phyloP scores from a whole-genome alignment of 2,888 invertebrate species.

The Ormyrus rosae region DNA sequence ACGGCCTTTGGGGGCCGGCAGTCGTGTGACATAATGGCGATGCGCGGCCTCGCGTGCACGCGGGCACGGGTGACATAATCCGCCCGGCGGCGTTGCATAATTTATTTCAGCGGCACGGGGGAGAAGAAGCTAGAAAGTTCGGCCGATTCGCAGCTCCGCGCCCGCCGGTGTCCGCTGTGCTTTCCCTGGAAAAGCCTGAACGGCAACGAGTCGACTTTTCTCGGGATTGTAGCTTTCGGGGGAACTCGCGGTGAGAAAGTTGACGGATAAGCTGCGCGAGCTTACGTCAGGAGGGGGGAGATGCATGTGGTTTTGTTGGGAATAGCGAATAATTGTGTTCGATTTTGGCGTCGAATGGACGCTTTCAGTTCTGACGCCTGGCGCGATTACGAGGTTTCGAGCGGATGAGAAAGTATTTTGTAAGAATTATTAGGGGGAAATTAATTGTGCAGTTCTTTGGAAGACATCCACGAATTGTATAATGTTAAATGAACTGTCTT shows the following conservation, averaged over 20 bases:
- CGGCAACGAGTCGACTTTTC: too few species aligned
- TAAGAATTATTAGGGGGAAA: too few species aligned
- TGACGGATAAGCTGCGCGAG: background rate
- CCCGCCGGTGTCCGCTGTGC: background rate
- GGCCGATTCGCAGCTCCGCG: background rate
- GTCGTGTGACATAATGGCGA: conserved; percentile 30
- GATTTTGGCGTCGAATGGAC: too few species aligned
- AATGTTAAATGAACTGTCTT: too few species aligned
- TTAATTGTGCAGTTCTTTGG: too few species aligned
- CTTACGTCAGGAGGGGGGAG: conserved; percentile 23
- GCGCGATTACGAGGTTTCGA: too few species aligned
- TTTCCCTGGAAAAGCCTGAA: background rate
- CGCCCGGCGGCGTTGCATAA: conserved; percentile 38
- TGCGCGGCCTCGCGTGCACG: conserved; percentile 31
- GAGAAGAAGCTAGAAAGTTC: background rate
- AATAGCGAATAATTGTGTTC: too few species aligned
- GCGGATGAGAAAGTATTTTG: too few species aligned
- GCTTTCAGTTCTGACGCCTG: too few species aligned
- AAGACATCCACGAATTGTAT: too few species aligned
- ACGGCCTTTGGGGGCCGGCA: background rate
- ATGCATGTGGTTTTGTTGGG: background rate
- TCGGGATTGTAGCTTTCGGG: background rate
- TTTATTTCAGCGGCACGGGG: conserved; percentile 8
- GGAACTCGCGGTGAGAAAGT: conserved; percentile 19
- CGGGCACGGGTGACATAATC: conserved; percentile 26